phyloP scores from a whole-genome alignment of 2,113 vertebrate genomes.

The Tetrao urogallus region DNA sequence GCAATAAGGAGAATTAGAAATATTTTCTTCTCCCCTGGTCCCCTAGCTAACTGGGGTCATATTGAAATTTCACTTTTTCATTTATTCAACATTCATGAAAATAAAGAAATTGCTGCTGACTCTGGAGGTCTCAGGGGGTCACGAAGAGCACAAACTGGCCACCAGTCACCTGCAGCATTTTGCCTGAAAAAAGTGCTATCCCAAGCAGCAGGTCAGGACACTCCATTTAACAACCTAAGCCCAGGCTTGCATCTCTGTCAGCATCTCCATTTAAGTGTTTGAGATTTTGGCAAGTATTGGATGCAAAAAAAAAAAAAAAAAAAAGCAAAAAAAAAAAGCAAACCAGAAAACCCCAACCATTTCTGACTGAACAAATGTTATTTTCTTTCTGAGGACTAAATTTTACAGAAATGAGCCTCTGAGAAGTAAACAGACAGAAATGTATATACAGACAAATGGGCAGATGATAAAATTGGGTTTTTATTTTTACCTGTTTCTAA shows the following conservation, averaged over 20 bases:
- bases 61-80: background rate
- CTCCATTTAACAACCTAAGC: background rate
- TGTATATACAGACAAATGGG: background rate
- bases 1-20: background rate
- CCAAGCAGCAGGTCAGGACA: background rate
- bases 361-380: background rate
- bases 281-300: background rate
- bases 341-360: too few relatives aligned
- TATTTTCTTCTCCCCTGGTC: background rate
- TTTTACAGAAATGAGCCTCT: background rate
- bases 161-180: background rate
- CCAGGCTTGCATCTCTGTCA: background rate
- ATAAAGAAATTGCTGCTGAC: background rate
- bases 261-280: background rate
- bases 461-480: background rate
- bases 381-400: background rate
- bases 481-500: slow-evolving; percentile 4
- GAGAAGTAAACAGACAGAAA: slow-evolving; percentile 18
- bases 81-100: background rate
- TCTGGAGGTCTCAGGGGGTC: background rate
- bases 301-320: background rate
- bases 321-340: too few relatives aligned
- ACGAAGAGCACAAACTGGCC: background rate
- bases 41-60: background rate
- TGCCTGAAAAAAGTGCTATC: background rate